Conservation (phyloP, 2,113 vertebrate species). For the Chunga burmeisteri region DNA sequence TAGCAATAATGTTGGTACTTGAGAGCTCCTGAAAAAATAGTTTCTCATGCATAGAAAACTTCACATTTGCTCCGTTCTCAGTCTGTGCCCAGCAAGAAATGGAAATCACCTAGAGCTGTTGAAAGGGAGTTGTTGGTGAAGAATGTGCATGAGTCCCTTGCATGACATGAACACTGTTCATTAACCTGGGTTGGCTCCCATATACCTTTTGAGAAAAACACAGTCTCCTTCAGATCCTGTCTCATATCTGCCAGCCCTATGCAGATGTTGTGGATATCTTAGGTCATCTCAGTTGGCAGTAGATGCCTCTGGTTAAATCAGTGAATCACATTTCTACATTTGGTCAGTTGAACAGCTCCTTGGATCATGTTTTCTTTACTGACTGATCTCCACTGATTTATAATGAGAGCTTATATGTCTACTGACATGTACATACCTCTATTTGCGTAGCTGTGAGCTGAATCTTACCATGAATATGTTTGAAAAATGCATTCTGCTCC, state of each 20-base stretch:
- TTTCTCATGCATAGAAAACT: not conserved
- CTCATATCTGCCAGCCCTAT: not conserved
- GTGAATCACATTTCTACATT: not conserved
- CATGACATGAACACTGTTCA: not conserved
- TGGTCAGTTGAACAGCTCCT: not conserved
- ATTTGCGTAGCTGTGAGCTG: not conserved
- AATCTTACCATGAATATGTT: not conserved
- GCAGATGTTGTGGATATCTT: not conserved
- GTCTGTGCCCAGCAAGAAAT: not conserved
- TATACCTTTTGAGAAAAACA: not conserved
- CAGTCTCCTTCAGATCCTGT: not conserved
- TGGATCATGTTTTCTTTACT: not conserved
- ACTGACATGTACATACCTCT: not conserved
- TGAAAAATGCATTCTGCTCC: not conserved
- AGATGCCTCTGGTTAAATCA: not conserved
- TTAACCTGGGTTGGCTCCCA: not conserved
- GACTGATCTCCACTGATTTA: not conserved
- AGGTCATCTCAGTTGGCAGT: not conserved
- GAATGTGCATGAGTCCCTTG: rapidly evolving
- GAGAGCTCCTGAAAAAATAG: not conserved
- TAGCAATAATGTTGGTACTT: not conserved
- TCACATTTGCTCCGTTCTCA: not conserved
- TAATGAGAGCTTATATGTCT: not conserved
- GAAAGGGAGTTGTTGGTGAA: not conserved
- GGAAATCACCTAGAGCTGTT: not conserved